Conservation (phyloP, 2,113 vertebrate species). For the Oxygymnocypris stewartii region DNA sequence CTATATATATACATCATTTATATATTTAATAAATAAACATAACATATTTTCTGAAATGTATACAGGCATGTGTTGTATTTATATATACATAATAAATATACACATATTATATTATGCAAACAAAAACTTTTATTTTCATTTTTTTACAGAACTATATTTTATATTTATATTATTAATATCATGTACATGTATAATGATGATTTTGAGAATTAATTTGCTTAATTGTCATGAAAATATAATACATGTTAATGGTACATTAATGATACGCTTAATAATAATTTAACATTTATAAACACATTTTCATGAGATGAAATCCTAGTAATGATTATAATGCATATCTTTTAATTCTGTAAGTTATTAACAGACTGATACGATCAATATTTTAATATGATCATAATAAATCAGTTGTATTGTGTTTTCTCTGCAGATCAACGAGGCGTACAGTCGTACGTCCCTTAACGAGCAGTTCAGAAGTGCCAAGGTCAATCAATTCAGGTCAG, state of each 20-base stretch:
- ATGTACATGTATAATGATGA: too few species aligned
- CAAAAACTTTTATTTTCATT: too few species aligned
- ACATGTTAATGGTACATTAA: background rate
- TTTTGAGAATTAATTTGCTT: too few species aligned
- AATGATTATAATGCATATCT: background rate
- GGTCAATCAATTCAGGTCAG: conserved; percentile 71
- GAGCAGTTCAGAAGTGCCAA: conserved; percentile 59
- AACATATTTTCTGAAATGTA: too few species aligned
- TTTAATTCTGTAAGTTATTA: background rate
- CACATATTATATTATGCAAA: too few species aligned
- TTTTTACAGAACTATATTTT: too few species aligned
- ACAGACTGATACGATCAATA: background rate
- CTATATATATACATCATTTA: too few species aligned
- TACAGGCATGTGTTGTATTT: too few species aligned
- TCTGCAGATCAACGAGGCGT: conserved; percentile 66
- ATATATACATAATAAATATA: too few species aligned
- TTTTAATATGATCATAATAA: background rate
- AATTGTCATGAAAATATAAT: too few species aligned
- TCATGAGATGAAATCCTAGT: background rate
- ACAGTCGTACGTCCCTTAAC: conserved; percentile 49
- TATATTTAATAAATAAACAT: too few species aligned
- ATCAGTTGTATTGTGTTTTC: conserved; percentile 20
- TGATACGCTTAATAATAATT: background rate
- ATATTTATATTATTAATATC: too few species aligned
- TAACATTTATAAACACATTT: background rate